Base-by-base conservation (phyloP, 2,888 invertebrate species). In the Hydroisotoma schaefferi region DNA sequence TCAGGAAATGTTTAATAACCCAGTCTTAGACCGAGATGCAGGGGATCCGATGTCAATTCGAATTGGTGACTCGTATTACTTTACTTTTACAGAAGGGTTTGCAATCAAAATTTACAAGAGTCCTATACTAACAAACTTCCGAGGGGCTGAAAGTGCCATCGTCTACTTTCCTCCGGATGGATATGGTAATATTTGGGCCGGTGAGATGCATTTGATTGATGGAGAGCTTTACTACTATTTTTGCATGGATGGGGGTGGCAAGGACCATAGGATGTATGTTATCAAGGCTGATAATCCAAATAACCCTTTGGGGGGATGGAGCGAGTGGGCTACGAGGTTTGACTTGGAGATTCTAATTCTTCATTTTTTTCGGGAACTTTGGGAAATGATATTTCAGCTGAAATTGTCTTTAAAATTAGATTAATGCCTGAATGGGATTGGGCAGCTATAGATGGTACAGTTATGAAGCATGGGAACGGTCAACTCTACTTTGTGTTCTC, bases 11-110 rank as follows among this genome's bases (percentile, higher is more conserved):
- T 64, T 64, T 47, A 55, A 44, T 8, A 64, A 64, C 22, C 63
- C 63, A 8, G 63, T 67, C 37, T 56, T 67, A 3, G 61, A 63
- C 26, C 47, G 61, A n/a, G 63, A 67, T 37, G 62, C 64, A 1
- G 62, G 62, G 1, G 67, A 67, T 28, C 67, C 67, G 2, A 33
- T 46, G 4, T 47, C 65, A 15, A 33, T 60, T 1, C 53, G 52
- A 18, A 1, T 64, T 4, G 60, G 59, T 4, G 40, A 46, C 44
- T 51, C 8, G 23, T 67, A 65, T 23, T 67, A 67, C 40, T 40
- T 66, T 15, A 63, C 62, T 1, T 29, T 66, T 2, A 63, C 65
- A 1, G 62, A 59, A 48, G 53, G 61, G 25, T 44, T 47, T 10
- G 67, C 64, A 48, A 60, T 57, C 3, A 57, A 67, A 4, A 56